Percentiles rank a stretch among this genome's conserved stretches.
Evolutionary conservation across 2,888 invertebrate species (phyloP).

Genomic region (Brachyptera risi): DNA sequence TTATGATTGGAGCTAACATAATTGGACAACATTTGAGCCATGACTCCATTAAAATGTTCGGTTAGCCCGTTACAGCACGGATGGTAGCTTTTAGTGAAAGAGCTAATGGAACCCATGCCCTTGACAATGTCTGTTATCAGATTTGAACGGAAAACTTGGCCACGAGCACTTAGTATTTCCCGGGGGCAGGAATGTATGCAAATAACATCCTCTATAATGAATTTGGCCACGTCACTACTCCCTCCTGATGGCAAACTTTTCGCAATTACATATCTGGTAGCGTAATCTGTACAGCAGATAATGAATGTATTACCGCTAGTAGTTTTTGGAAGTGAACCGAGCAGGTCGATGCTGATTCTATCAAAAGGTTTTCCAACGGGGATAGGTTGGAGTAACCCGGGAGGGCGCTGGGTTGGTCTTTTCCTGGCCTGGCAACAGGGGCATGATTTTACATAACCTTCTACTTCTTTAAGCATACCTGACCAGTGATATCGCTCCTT

Average conservation of each 20-base stretch:
- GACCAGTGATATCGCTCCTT: slow-evolving; percentile 26
- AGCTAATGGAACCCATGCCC: slow-evolving; percentile 24
- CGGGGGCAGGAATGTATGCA: slow-evolving; percentile 28
- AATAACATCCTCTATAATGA: slow-evolving; percentile 29
- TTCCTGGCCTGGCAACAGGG: slow-evolving; percentile 25
- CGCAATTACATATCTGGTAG: slow-evolving; percentile 27
- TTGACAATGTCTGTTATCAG: slow-evolving; percentile 27
- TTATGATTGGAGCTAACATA: slow-evolving; percentile 30
- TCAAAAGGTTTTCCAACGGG: slow-evolving; percentile 25
- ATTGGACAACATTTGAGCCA: slow-evolving; percentile 32
- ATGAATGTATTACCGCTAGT: slow-evolving; percentile 29
- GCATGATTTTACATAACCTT: slow-evolving; percentile 26
- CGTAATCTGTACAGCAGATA: slow-evolving; percentile 30
- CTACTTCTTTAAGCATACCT: slow-evolving; percentile 21
- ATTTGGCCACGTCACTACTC: slow-evolving; percentile 29
- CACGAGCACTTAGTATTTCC: slow-evolving; percentile 32
- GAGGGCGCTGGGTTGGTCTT: slow-evolving; percentile 1
- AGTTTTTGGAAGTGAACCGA: slow-evolving; percentile 30
- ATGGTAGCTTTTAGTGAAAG: slow-evolving; percentile 32
- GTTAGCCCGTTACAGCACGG: slow-evolving; percentile 34
- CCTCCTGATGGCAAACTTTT: slow-evolving; percentile 23
- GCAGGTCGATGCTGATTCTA: slow-evolving; percentile 27
- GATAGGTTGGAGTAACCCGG: slow-evolving; percentile 25
- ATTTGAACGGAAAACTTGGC: slow-evolving; percentile 30
- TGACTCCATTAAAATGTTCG: slow-evolving; percentile 34